Base-by-base conservation (phyloP, 2,113 vertebrate genomes). In the Otolemur garnettii region DNA sequence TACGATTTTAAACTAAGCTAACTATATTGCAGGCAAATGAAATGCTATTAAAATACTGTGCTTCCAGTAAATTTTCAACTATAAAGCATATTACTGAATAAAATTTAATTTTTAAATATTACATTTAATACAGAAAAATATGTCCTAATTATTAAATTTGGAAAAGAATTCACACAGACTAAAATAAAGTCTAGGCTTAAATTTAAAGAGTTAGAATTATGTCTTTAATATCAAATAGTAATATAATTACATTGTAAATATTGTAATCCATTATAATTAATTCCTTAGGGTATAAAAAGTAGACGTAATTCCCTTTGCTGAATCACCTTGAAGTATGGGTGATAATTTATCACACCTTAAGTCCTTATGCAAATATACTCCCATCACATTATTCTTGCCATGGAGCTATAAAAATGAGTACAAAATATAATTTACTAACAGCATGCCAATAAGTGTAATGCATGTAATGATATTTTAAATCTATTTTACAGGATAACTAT, bases 381-480 rank as follows among this genome's bases (percentile, higher is more conserved):
- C 38, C 64, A 69, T 75, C 3, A 94, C 87, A 95, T 97, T 98
- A 95, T 97, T 98, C 93, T 97, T 98, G 64, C 93, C 87, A 81
- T 33, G 42, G 88, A 90, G 96, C 59, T 79, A 87, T 95, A 79
- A 66, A 98, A 98, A 97, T 78, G 57, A 96, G 14, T 33, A 28
- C 93, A 97, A 98, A 98, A 96, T 87, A 95, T 78, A 64, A 97
- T 86, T 94, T 89, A 53, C 90, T 92, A 83, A 95, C 83, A 98
- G 95, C 82, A 78, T 94, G 53, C 28, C 91, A 97, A 98, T 95
- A 94, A 95, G 60, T 97, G 96, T 95, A 98, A 97, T 96, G 80
- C 33, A 97, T 69, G 96, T 82, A 96, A 98, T 93, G 72, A 95
- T 80, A 60, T 96, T 97, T 96, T 93, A 98, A 97, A 97, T 94